Conservation (phyloP, 1,140 invertebrate species). For the Heliconius nattereri region DNA sequence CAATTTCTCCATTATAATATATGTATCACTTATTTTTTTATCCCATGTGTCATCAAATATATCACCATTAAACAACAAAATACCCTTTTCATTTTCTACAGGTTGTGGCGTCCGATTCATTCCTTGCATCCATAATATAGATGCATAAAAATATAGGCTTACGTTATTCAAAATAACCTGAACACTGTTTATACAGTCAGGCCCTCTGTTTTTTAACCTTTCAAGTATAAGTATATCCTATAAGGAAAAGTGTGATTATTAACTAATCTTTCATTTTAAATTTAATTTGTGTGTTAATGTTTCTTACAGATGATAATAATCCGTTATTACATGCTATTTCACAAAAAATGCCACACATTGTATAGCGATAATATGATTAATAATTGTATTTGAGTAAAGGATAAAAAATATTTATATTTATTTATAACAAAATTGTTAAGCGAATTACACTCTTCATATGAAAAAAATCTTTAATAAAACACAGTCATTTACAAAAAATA, state of each 20-base stretch:
- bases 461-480: too few relatives aligned
- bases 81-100: conserved; percentile 60
- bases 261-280: background rate
- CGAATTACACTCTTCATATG: too few relatives aligned
- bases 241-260: conserved; percentile 30
- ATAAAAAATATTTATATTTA: too few relatives aligned
- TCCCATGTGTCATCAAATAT: conserved; percentile 70
- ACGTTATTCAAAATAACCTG: conserved; percentile 40
- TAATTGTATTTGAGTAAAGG: too few relatives aligned
- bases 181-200: conserved; percentile 50
- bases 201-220: conserved; percentile 70
- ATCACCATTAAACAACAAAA: conserved; percentile 78
- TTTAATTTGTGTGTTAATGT: background rate
- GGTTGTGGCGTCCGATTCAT: conserved; percentile 59
- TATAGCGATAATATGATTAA: background rate
- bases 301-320: background rate
- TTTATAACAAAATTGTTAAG: too few relatives aligned
- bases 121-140: conserved; percentile 78
- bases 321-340: conserved; percentile 46
- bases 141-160: conserved; percentile 55
- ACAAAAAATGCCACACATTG: conserved; percentile 73
- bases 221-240: conserved; percentile 58
- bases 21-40: conserved; percentile 56
- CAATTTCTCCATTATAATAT: conserved; percentile 59
- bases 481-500: too few relatives aligned